Conservation (phyloP, 2,888 invertebrate genomes). For the Strigamia transsilvanica region DNA sequence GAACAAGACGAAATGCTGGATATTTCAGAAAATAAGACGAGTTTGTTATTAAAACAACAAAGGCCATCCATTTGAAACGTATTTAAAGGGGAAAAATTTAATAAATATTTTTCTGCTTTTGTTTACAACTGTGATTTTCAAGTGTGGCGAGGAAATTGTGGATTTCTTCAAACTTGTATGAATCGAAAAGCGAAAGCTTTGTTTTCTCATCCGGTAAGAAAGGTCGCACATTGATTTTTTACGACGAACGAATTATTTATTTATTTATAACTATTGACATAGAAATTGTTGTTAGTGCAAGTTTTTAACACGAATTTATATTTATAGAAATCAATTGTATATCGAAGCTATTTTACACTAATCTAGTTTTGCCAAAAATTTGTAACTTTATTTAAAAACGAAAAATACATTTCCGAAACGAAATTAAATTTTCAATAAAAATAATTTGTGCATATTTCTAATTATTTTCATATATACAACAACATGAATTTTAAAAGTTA, state of each 20-base stretch:
- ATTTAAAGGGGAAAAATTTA: neutral
- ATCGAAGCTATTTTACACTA: neutral
- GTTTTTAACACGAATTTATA: neutral
- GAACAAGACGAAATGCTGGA: neutral
- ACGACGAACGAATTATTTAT: no score
- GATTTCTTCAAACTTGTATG: no score
- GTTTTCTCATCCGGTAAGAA: no score
- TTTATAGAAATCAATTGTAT: no score
- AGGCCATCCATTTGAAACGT: conserved; percentile 18
- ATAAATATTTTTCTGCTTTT: no score
- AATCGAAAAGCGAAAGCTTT: no score
- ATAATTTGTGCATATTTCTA: neutral
- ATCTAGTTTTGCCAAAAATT: neutral
- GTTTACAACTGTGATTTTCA: neutral
- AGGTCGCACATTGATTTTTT: no score
- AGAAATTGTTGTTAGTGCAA: neutral
- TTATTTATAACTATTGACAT: neutral
- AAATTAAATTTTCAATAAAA: neutral
- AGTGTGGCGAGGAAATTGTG: no score
- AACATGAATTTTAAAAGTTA: neutral
- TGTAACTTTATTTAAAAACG: neutral
- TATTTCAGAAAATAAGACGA: neutral
- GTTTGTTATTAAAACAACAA: conserved; percentile 6
- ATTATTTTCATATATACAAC: neutral
- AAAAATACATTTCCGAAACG: neutral